These are phyloP conservation scores for Acanthochromis polyacanthus DNA, from an alignment of 2,113 vertebrate species.

Conservation along the genomic window DNA sequence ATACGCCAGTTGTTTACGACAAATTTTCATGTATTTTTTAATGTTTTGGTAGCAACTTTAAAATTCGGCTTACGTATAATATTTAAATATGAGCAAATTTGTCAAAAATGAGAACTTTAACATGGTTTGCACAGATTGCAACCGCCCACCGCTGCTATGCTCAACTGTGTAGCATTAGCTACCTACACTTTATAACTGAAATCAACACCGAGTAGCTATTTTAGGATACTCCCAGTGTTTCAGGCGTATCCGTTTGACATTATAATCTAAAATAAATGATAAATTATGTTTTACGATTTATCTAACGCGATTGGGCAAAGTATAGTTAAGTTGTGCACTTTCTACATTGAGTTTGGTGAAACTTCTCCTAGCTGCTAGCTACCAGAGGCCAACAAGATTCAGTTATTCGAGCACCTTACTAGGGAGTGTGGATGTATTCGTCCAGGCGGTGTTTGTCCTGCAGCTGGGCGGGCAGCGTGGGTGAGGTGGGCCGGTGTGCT, in stretches of 20 bases:
- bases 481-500: conserved; percentile 38
- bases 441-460: background rate
- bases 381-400: background rate
- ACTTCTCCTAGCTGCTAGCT: background rate
- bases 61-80: background rate
- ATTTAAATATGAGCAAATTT: fast-evolving
- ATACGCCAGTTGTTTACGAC: fast-evolving
- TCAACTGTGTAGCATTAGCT: conserved; percentile 2
- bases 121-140: background rate
- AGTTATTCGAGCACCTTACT: background rate
- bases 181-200: background rate
- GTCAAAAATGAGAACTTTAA: conserved; percentile 3
- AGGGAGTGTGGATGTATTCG: background rate
- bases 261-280: fast-evolving
- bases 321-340: background rate
- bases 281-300: background rate
- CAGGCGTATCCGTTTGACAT: too few relatives aligned
- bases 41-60: fast-evolving
- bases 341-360: conserved; percentile 29
- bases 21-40: fast-evolving
- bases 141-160: background rate
- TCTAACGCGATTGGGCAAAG: background rate
- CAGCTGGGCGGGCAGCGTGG: background rate
- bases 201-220: too few relatives aligned
- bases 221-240: background rate